Conservation (phyloP, 2,113 vertebrate genomes). For the Paralichthys olivaceus region DNA sequence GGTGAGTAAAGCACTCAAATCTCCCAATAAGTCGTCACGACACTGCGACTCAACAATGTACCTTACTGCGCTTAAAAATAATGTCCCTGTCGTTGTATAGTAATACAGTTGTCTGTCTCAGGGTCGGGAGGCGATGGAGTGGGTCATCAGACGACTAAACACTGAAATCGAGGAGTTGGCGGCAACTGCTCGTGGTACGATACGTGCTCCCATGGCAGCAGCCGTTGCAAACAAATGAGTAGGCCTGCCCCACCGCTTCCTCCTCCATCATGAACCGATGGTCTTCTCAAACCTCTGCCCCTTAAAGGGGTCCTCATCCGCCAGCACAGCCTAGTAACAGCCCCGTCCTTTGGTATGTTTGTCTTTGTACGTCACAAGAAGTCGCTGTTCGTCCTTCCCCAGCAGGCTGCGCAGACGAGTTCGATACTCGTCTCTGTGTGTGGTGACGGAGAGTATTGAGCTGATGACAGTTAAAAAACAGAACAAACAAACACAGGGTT, state of each 20-base stretch:
- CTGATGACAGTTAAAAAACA: slow-evolving; percentile 32
- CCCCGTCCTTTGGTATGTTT: slow-evolving; percentile 2
- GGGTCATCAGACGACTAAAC: slow-evolving; percentile 94
- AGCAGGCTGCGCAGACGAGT: background rate
- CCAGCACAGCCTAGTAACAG: slow-evolving; percentile 55
- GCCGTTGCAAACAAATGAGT: slow-evolving; percentile 90
- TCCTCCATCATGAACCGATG: slow-evolving; percentile 48
- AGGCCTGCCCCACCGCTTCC: background rate
- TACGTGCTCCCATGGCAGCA: slow-evolving; percentile 90
- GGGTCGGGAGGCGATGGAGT: slow-evolving; percentile 98
- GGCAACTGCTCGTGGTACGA: slow-evolving; percentile 89
- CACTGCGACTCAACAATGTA: too few relatives aligned
- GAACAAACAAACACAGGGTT: slow-evolving; percentile 37
- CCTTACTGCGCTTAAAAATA: background rate
- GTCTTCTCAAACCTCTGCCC: slow-evolving; percentile 46
- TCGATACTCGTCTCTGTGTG: background rate
- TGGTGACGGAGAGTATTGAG: slow-evolving; percentile 25
- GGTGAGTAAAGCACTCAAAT: slow-evolving; percentile 72
- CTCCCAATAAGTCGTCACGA: background rate
- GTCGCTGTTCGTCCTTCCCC: slow-evolving; percentile 25
- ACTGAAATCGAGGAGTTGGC: slow-evolving; percentile 93
- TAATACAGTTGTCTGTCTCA: slow-evolving; percentile 55
- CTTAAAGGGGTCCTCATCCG: slow-evolving; percentile 26
- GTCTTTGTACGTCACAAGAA: slow-evolving; percentile 8
- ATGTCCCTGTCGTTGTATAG: too few relatives aligned